Evolutionary conservation across 2,113 vertebrate genomes (phyloP), one percentile per base, ranked within the genome.

Genomic region (Ochotona curzoniae): DNA sequence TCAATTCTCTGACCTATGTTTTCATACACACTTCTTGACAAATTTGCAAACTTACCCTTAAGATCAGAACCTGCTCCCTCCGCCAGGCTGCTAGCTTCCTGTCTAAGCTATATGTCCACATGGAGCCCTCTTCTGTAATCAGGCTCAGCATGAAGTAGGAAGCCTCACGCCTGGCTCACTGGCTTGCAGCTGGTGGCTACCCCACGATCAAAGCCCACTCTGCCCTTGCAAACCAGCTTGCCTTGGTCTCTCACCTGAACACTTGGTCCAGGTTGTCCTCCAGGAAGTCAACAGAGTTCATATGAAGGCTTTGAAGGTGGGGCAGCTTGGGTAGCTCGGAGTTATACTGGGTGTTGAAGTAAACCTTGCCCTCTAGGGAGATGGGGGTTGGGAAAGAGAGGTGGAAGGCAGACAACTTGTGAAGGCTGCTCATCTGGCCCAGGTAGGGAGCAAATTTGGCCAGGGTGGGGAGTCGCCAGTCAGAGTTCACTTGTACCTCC

Each of bases 281-380:
- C 0, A 81, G 51, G 61, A 89, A 63, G 38, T 7, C 32, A 26
- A 70, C 67, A 70, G n/a, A 47, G 0, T 70, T 5, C 23, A 47
- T 1, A 0, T 2, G 7, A 11, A 89, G 67, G 4, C 44, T 15
- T 60, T 0, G 4, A 4, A 76, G 63, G 15, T 1, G 13, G 25
- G 12, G 5, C 73, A 80, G 85, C 14, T 11, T 3, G 30, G n/a
- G 30, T 4, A 57, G 18, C 54, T 57, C 4, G 2, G 54, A 57
- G 54, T 17, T 23, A 49, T 54, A 23, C 0, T 23, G n/a, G 35
- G 8, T 0, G 1, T 71, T 0, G 0, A 20, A 4, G 20, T 25
- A 1, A 4, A 54, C 9, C 64, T 69, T 4, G 15, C 79, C 18
- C 32, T 12, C 38, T 3, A 1, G 7, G 18, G 63, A 4, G 8